Percentiles rank a stretch among this genome's conserved stretches.
These are phyloP conservation scores for Neodiprion virginianus DNA, from an alignment of 1,140 invertebrate genomes.

Conservation along the genomic window DNA sequence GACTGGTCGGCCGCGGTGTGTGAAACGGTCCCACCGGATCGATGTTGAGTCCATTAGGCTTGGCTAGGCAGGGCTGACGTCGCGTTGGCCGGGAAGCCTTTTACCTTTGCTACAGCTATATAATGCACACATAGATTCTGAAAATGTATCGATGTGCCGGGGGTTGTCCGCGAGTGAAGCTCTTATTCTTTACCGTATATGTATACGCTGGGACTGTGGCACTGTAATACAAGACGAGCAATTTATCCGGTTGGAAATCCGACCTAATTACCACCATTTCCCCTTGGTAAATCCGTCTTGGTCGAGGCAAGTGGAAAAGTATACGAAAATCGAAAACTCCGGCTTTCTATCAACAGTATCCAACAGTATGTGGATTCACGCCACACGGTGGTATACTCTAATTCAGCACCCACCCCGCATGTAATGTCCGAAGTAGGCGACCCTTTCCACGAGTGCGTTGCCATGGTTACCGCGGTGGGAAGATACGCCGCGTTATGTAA, in stretches of 20 bases:
- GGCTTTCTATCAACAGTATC: no score
- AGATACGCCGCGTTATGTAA: conserved; percentile 30
- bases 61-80: conserved; percentile 1
- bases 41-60: conserved; percentile 27
- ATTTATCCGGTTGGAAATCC: background rate
- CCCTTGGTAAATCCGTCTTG: no score
- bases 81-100: conserved; percentile 12
- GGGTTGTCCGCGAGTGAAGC: background rate
- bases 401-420: no score
- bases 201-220: background rate
- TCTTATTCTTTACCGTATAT: background rate
- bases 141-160: background rate
- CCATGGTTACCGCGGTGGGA: conserved; percentile 26
- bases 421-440: background rate
- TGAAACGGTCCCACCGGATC: conserved; percentile 16
- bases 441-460: conserved; percentile 19
- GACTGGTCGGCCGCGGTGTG: background rate
- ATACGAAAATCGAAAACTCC: no score
- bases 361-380: no score
- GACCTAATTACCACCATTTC: no score
- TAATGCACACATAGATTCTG: background rate
- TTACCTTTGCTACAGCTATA: conserved; percentile 3
- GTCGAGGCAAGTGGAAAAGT: no score
- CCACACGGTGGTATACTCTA: no score
- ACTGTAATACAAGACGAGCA: background rate